Conservation (phyloP, 2,888 invertebrate genomes). For the Oxycera nigricornis region DNA sequence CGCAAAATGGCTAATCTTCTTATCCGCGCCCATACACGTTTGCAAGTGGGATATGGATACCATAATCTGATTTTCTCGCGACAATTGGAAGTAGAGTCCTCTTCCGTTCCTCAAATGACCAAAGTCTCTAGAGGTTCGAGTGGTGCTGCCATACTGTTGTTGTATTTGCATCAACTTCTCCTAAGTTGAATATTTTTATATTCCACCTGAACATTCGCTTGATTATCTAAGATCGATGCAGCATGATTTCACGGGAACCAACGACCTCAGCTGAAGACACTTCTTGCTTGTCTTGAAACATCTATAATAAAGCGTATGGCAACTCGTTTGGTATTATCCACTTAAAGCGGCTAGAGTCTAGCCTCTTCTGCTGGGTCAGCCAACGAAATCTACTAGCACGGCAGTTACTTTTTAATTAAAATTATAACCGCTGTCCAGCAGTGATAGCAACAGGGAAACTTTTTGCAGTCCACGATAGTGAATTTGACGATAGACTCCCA, state of each 20-base stretch:
- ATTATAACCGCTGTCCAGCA: constrained; percentile 18
- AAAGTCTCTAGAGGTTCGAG: neutral
- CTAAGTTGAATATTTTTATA: too few species aligned
- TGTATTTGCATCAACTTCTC: too few species aligned
- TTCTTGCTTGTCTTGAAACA: too few species aligned
- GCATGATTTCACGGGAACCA: too few species aligned
- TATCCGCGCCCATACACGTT: constrained; percentile 32
- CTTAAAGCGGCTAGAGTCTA: constrained; percentile 12
- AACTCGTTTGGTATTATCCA: neutral
- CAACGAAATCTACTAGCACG: constrained; percentile 1
- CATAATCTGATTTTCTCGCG: constrained; percentile 35
- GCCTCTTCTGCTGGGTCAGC: neutral
- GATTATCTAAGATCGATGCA: too few species aligned
- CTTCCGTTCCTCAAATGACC: constrained; percentile 33
- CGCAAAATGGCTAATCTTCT: constrained; percentile 38
- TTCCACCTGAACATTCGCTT: too few species aligned
- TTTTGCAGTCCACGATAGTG: constrained; percentile 5
- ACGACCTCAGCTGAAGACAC: too few species aligned
- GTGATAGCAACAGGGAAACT: neutral
- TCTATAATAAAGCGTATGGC: neutral
- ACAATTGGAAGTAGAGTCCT: constrained; percentile 35
- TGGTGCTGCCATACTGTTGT: neutral
- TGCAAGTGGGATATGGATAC: constrained; percentile 34
- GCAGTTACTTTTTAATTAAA: constrained; percentile 39
- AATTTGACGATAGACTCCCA: neutral